phyloP scores from a whole-genome alignment of 64 coral and sea anemone genomes.

The Anthopleura sola region DNA sequence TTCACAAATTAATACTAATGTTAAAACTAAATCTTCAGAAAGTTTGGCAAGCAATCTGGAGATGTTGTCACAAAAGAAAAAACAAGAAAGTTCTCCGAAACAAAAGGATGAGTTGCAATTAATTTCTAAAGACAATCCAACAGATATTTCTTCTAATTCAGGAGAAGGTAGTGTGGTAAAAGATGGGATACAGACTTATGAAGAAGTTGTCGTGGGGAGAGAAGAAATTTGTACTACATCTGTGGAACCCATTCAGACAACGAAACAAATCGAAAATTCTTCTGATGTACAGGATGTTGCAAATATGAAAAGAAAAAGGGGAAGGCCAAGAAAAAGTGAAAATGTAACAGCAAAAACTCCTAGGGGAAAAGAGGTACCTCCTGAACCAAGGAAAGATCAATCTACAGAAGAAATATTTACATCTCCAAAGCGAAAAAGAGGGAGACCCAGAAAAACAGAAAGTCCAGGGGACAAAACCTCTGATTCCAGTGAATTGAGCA shows the following conservation, averaged over 20 bases:
- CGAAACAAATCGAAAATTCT: neutral
- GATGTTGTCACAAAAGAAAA: neutral
- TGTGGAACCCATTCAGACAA: neutral
- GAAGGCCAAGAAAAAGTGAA: neutral
- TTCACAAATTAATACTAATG: neutral
- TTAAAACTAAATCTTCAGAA: neutral
- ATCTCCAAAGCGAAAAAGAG: conserved; percentile 17
- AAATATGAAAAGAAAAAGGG: neutral
- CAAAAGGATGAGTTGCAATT: neutral
- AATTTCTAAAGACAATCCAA: neutral
- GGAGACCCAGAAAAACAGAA: neutral
- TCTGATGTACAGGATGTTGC: neutral
- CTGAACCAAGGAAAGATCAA: neutral
- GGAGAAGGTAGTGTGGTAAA: neutral
- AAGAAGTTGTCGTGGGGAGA: neutral
- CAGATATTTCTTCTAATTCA: neutral
- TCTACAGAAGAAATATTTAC: neutral
- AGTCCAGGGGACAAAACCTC: neutral
- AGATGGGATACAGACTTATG: neutral
- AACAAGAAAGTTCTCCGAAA: neutral
- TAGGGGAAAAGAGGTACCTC: no score
- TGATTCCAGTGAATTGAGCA: neutral
- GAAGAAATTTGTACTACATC: neutral
- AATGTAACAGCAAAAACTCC: no score
- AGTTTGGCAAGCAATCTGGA: neutral